Base-by-base conservation (phyloP, 2,113 vertebrate species). In the Pteronura brasiliensis region DNA sequence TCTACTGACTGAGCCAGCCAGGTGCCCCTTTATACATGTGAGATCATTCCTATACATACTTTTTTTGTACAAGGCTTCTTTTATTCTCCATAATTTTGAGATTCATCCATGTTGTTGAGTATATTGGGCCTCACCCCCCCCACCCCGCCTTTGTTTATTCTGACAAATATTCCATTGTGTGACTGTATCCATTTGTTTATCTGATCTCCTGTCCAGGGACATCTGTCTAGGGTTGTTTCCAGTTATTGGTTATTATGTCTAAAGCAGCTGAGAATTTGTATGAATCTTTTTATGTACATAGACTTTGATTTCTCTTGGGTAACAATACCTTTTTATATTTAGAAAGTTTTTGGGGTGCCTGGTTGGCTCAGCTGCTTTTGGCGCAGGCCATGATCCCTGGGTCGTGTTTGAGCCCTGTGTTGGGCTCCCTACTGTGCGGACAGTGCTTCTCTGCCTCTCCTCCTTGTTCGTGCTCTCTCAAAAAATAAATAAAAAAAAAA, bases 241-340 rank as follows among this genome's bases (percentile, higher is more conserved):
- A 71, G 7, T 79, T 92, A 89, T 72, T 13, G 49, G 31, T 36
- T 77, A 77, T 77, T 95, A 72, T 52, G 31, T 92, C 42, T 67
- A 72, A 90, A 74, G 9, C 47, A 69, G 42, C 15, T 49, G 81
- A 89, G 49, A 74, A 92, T 29, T 91, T 91, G 4, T 59, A 10
- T 90, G 39, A 69, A 6, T 76, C 42, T 90, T 86, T 95, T 85
- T 90, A 52, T 92, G 55, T n/a, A 59, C 18, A n/a, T 55, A 57
- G 36, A 4, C 13, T 96, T 92, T 94, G 21, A 44, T 95, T 95
- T 92, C 7, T 92, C 13, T 67, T 93, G 10, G n/a, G 31, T 95
- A 90, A 96, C 52, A 79, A n/a, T 67, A 87, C 31, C 31, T 89
- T 52, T 88, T 94, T 94, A 57, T 96, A 55, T 80, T 74, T 42